Percentiles rank a stretch among this genome's conserved stretches.
Evolutionary conservation across 92 coral and sea anemone species (phyloP).

Genomic region (Siderastrea siderea): DNA sequence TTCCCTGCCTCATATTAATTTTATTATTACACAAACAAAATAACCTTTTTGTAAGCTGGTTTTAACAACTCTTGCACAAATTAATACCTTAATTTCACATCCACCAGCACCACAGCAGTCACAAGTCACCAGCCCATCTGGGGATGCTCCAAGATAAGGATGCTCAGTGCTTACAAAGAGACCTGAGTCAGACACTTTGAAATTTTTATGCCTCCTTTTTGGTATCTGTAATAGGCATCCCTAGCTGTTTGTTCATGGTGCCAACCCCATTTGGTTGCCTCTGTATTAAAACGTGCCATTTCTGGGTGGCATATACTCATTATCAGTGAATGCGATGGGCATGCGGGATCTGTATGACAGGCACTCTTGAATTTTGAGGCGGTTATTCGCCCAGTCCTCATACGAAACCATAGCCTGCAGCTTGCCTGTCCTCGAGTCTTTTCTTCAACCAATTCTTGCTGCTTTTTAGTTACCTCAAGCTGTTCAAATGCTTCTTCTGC

Average conservation of each 20-base stretch:
- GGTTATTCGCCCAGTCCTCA: no score
- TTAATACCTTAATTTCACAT: slow-evolving; percentile 35
- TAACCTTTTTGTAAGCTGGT: background rate
- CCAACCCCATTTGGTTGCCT: slow-evolving; percentile 64
- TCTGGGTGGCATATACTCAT: no score
- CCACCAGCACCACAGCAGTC: slow-evolving; percentile 60
- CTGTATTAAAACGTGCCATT: no score
- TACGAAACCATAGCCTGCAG: no score
- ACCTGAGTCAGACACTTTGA: slow-evolving; percentile 39
- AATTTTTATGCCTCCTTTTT: slow-evolving; percentile 43
- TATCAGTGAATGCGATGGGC: slow-evolving; percentile 51
- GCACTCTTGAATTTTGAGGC: slow-evolving; percentile 54
- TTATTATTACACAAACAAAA: background rate
- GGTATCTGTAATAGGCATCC: slow-evolving; percentile 33
- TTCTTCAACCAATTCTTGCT: no score
- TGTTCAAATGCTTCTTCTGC: no score
- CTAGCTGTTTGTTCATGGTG: slow-evolving; percentile 52
- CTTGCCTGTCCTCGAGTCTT: no score
- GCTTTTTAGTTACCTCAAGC: no score
- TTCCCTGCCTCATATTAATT: no score
- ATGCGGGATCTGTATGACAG: slow-evolving; percentile 60
- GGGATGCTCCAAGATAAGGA: slow-evolving; percentile 59
- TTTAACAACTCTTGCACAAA: background rate
- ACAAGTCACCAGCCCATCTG: slow-evolving; percentile 54
- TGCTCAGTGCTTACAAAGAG: slow-evolving; percentile 46